These are phyloP conservation scores for Drosophila novamexicana DNA, from an alignment of 1,140 invertebrate genomes.

Conservation along the genomic window DNA sequence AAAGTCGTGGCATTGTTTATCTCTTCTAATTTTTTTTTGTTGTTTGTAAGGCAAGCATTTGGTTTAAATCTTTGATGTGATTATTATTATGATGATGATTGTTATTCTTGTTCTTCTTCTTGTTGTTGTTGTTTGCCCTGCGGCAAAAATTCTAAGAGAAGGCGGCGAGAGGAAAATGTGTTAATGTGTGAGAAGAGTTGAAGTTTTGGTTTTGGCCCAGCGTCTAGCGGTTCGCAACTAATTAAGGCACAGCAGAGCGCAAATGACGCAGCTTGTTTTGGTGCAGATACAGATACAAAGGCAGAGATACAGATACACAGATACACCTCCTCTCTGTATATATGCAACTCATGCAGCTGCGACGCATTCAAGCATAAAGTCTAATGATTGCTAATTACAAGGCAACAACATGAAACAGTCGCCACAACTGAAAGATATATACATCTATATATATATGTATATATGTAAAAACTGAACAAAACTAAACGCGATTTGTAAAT, in stretches of 20 bases:
- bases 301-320: conserved; percentile 11
- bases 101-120: conserved; percentile 19
- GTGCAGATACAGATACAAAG: conserved; percentile 21
- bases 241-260: conserved; percentile 58
- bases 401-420: conserved; percentile 48
- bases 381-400: conserved; percentile 81
- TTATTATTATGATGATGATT: conserved; percentile 53
- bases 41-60: conserved; percentile 32
- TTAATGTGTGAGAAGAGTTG: conserved; percentile 77
- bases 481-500: conserved; percentile 22
- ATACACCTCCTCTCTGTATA: conserved; percentile 14
- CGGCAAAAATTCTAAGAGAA: conserved; percentile 41
- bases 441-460: too few relatives aligned
- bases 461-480: neutral
- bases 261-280: conserved; percentile 55
- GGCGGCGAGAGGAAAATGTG: conserved; percentile 57
- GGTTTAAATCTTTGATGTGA: conserved; percentile 58
- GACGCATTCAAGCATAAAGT: conserved; percentile 76
- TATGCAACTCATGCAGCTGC: conserved; percentile 49
- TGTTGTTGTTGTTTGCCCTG: conserved; percentile 27
- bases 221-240: conserved; percentile 73
- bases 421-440: neutral
- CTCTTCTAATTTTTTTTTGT: neutral
- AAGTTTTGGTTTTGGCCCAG: conserved; percentile 38
- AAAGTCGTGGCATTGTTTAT: conserved; percentile 76